These are phyloP conservation scores for Lepidocolaptes lacrymiger DNA, from an alignment of 2,797 vertebrate genomes.

Conservation along the genomic window DNA sequence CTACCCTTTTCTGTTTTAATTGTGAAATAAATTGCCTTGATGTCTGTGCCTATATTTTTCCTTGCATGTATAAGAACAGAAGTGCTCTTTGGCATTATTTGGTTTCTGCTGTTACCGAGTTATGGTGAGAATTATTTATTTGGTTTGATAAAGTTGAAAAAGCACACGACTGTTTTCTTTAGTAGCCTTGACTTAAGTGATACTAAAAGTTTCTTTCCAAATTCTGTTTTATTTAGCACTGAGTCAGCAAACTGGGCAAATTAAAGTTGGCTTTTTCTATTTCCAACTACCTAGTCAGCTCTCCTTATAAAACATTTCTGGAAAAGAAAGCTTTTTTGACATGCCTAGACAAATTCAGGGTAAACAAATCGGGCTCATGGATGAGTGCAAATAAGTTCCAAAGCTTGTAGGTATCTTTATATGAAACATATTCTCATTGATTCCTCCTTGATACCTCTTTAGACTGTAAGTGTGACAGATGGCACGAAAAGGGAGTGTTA, in stretches of 20 bases:
- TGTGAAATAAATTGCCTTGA: not conserved
- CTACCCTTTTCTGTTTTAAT: not conserved
- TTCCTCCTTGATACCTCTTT: not conserved
- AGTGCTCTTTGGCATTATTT: not conserved
- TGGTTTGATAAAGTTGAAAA: not conserved
- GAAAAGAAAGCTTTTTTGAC: not conserved
- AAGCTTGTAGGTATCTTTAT: not conserved
- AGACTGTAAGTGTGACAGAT: not conserved
- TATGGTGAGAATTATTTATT: not conserved
- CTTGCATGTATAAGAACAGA: not conserved
- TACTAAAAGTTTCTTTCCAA: not conserved
- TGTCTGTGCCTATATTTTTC: not conserved
- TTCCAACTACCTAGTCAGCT: not conserved
- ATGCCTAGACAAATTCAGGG: not conserved
- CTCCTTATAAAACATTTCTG: not conserved
- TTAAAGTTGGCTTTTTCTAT: not conserved
- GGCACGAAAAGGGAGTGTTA: constrained; percentile 13
- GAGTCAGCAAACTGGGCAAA: not conserved
- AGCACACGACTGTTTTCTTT: not conserved
- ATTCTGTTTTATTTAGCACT: not conserved
- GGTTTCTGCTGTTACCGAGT: not conserved
- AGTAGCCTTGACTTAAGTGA: not conserved
- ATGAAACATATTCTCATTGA: not conserved
- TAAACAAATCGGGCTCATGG: not conserved
- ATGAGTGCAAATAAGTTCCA: not conserved